Evolutionary conservation across 2,888 invertebrate genomes (phyloP).

Genomic region (Cactoblastis cactorum): DNA sequence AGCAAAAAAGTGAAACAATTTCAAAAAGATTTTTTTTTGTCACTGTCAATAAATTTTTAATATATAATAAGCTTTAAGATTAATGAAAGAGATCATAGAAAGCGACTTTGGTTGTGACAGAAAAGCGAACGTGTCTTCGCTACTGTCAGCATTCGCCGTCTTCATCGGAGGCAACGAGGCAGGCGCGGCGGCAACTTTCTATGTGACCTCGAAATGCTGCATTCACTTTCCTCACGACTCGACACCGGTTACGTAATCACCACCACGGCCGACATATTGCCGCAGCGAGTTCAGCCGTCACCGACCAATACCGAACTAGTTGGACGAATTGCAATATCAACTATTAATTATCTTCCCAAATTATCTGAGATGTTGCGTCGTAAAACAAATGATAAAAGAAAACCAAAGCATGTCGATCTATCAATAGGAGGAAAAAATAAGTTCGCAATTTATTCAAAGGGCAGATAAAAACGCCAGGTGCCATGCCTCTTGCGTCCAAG

Average conservation of each 20-base stretch:
- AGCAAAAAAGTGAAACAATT: too few relatives aligned
- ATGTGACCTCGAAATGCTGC: constrained; percentile 77
- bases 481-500: constrained; percentile 72
- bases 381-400: constrained; percentile 29
- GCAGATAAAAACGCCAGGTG: constrained; percentile 77
- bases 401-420: constrained; percentile 27
- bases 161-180: constrained; percentile 35
- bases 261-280: constrained; percentile 65
- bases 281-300: constrained; percentile 37
- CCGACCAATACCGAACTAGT: constrained; percentile 37
- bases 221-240: constrained; percentile 76
- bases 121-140: constrained; percentile 36
- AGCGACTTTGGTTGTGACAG: constrained; percentile 4
- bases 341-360: constrained; percentile 38
- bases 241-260: constrained; percentile 74
- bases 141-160: constrained; percentile 33
- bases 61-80: too few relatives aligned
- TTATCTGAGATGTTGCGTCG: constrained; percentile 42
- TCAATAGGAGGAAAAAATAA: constrained; percentile 57
- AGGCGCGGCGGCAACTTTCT: constrained; percentile 68
- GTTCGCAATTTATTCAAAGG: constrained; percentile 70
- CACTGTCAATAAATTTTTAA: too few relatives aligned
- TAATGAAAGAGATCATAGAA: not conserved
- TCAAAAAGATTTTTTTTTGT: too few relatives aligned
- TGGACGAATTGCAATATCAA: constrained; percentile 33